These are phyloP conservation scores for Centrocercus urophasianus DNA, from an alignment of 2,113 vertebrate species.

Conservation along the genomic window DNA sequence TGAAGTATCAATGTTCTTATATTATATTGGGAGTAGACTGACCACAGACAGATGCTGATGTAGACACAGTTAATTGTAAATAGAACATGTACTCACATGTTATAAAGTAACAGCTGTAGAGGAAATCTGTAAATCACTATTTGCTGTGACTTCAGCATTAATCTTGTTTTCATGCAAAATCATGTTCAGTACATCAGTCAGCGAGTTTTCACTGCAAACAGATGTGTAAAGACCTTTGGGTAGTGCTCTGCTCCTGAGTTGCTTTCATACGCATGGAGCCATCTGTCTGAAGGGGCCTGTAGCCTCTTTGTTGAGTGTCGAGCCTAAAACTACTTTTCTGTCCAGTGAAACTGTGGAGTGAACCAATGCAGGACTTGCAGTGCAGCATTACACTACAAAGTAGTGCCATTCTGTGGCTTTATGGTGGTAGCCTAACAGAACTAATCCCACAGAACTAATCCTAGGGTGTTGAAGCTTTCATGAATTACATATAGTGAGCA, in stretches of 20 bases:
- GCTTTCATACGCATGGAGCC: neutral
- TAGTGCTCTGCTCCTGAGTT: neutral
- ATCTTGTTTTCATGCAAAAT: conserved; percentile 6
- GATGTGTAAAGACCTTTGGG: neutral
- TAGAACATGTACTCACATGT: neutral
- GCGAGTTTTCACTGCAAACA: neutral
- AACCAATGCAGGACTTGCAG: neutral
- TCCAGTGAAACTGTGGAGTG: neutral
- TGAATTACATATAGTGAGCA: neutral
- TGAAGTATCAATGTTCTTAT: neutral
- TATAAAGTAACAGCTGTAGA: neutral
- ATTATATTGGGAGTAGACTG: neutral
- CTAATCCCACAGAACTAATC: neutral
- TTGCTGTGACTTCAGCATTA: neutral
- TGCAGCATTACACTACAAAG: neutral
- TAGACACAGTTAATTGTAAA: neutral
- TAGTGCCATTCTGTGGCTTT: neutral
- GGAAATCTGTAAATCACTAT: neutral
- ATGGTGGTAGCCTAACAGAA: neutral
- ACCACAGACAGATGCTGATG: neutral
- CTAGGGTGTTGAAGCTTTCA: neutral
- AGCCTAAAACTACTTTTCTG: neutral
- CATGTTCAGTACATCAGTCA: neutral
- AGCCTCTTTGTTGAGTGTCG: neutral
- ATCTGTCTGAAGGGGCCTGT: neutral